Base-by-base conservation (phyloP, 2,888 invertebrate species). In the Sarcophaga variegata region DNA sequence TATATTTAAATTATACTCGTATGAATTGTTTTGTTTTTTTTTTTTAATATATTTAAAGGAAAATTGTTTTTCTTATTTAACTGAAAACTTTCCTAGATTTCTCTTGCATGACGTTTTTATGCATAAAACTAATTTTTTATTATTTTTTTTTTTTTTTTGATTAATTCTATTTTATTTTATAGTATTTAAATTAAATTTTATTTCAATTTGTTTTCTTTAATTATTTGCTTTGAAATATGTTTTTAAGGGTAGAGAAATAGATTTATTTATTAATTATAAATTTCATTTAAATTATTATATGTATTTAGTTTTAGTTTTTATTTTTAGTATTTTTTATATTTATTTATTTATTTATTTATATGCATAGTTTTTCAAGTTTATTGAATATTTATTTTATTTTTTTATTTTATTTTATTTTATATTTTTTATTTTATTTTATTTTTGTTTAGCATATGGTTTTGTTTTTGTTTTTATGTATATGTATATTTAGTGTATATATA, bases 401-500 rank as follows among this genome's bases (percentile, higher is more conserved):
- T 37, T 37, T 37, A 27, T 27, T 27, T 37, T 37, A 37, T 62
- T 47, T 77, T 77, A 77, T 67, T 75, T 10, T 66, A 66, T 66
- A 17, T 69, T 1, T 49, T 49, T 49, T 49, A 4, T 49, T 49
- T 49, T 12, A 3, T 49, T 67, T 14, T 37, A 59, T 81, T 86
- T 74, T 74, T 74, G 64, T 83, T 70, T 71, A 60, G 60, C 69
- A 78, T 75, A 60, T 12, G 45, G 81, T 77, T 84, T 69, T 70
- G 17, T 69, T 54, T 72, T 72, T 72, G 45, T 66, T 47, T 45
- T 60, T 70, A 49, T 67, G 27, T 20, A 5, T 67, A 49, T 83
- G 4, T 75, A 49, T 81, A 62, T 71, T 63, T 85, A 78, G 72
- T 85, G 1, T 20, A 85, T 83, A 87, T 84, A 85, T 88, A 83